Evolutionary conservation across 2,113 vertebrate genomes (phyloP), one percentile per base, ranked within the genome.

Genomic region (Mesoclemmys tuberculata): DNA sequence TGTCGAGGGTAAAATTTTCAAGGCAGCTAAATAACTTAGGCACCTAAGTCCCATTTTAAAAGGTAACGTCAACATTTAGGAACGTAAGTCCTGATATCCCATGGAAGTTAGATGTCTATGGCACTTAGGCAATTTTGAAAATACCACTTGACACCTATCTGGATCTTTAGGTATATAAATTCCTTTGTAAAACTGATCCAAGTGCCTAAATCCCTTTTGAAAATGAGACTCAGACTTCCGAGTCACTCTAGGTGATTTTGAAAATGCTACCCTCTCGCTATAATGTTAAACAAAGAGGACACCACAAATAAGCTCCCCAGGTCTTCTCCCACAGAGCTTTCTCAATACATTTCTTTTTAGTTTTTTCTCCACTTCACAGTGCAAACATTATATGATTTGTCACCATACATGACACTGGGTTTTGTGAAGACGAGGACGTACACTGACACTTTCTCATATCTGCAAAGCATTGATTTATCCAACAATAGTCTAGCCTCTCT

Each of bases 231-330:
- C 0, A 2, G 29, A 6, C 8, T 88, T 80, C 56, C 31, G 35
- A 27, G 79, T 52, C 51, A 54, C 21, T 3, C 3, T 31, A 68
- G 18, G 35, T 41, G 38, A 21, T 74, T 10, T 27, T 90, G 44
- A 86, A 84, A 90, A 41, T 0, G 0, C 52, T 88, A 87, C 92
- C 52, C 35, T 90, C 13, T 84, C 13, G 31, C 44, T 26, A 55
- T 94, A 82, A 29, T 92, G 86, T 87, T 87, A 91, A 96, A 84
- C 18, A 78, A 38, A 85, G 24, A 51, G 88, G 4, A 87, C 84
- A 46, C 41, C 56, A 12, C 35, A 80, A 93, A 90, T 85, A 64
- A 89, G n/a, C 12, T 22, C 84, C 55, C 22, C 87, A 80, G 91
- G 31, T 52, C 55, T 48, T 13, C 24, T 93, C 48, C 48, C 26